phyloP scores from a whole-genome alignment of 1,140 invertebrate species.

The Kradibia gibbosae region DNA sequence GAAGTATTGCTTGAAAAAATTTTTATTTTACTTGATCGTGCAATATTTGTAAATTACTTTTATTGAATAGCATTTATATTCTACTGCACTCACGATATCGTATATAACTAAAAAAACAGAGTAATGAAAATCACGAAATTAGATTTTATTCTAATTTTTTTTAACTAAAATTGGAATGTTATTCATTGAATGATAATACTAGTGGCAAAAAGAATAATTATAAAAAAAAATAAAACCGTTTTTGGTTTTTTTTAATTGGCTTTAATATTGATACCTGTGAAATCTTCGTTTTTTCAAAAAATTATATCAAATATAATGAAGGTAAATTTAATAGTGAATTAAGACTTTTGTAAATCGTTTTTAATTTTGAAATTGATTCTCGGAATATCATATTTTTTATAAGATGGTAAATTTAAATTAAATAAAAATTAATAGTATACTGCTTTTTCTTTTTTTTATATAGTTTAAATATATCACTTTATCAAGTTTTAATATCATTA shows the following conservation, averaged over 20 bases:
- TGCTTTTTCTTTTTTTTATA: no score
- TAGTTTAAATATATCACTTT: no score
- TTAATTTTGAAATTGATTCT: not conserved
- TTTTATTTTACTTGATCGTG: not conserved
- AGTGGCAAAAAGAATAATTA: not conserved
- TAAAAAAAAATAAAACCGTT: conserved; percentile 7
- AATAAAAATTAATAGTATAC: no score
- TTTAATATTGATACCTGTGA: not conserved
- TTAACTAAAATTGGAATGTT: not conserved
- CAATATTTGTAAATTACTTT: not conserved
- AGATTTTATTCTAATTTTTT: conserved; percentile 4
- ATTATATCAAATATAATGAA: not conserved
- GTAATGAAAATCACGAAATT: conserved; percentile 28
- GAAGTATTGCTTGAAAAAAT: not conserved
- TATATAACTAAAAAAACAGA: not conserved
- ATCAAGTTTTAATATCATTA: no score
- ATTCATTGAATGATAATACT: conserved; percentile 15
- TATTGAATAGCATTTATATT: not conserved
- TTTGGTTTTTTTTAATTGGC: not conserved
- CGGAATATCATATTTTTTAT: no score
- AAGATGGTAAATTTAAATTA: no score
- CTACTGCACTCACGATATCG: conserved; percentile 4
- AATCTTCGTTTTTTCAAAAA: not conserved
- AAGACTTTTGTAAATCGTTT: not conserved
- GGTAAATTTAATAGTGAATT: conserved; percentile 5